These are phyloP conservation scores for Trissonchulus sp. DNA, from an alignment of 2,888 invertebrate genomes.

Conservation along the genomic window DNA sequence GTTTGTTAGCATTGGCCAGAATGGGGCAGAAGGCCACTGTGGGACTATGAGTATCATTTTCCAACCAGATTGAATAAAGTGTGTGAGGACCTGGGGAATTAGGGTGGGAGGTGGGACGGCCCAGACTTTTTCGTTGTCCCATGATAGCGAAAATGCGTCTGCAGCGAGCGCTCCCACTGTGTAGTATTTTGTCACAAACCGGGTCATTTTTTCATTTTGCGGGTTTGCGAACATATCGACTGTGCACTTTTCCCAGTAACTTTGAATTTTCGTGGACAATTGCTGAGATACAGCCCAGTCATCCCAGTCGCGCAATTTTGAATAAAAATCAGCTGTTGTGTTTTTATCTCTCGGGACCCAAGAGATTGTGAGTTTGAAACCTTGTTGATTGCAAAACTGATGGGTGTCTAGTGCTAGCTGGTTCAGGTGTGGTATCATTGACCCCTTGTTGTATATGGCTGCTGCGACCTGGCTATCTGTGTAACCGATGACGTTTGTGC, in stretches of 20 bases:
- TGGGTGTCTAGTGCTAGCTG: background rate
- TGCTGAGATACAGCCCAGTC: background rate
- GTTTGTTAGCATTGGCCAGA: slow-evolving; percentile 2
- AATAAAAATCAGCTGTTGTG: background rate
- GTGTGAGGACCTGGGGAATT: background rate
- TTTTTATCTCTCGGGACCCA: background rate
- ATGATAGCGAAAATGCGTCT: background rate
- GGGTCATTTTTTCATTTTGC: background rate
- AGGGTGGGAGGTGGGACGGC: background rate
- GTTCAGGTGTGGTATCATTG: background rate
- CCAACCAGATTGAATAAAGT: background rate
- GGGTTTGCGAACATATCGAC: slow-evolving; percentile 1
- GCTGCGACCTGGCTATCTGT: background rate
- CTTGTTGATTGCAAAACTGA: background rate
- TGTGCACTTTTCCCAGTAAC: background rate
- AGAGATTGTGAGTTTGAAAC: background rate
- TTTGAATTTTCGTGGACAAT: background rate
- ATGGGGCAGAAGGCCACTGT: background rate
- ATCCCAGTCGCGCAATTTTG: background rate
- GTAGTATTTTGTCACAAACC: background rate
- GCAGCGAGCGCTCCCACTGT: background rate
- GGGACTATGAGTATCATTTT: background rate
- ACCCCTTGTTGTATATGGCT: background rate
- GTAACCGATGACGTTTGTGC: background rate
- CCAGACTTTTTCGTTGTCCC: background rate